Percentiles rank a stretch among this genome's conserved stretches.
Evolutionary conservation across 2,113 vertebrate species (phyloP).

Genomic region (Azemiops feae): DNA sequence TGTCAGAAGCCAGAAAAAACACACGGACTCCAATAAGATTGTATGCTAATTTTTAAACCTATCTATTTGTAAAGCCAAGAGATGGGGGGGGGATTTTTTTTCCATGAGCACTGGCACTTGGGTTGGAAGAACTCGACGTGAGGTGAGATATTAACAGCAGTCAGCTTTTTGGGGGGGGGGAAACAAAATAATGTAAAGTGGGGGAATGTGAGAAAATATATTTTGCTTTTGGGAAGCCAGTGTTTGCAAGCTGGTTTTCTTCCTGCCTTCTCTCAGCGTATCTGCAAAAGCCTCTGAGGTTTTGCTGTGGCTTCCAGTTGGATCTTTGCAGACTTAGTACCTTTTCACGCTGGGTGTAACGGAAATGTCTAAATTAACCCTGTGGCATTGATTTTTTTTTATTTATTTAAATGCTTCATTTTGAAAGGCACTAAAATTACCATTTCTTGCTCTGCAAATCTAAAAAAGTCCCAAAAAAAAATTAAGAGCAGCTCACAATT

Average conservation of each 20-base stretch:
- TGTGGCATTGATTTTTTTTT: conserved; percentile 15
- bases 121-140: conserved; percentile 46
- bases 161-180: neutral
- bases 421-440: neutral
- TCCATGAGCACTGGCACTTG: conserved; percentile 4
- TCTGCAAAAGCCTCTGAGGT: neutral
- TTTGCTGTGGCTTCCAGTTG: neutral
- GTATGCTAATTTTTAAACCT: conserved; percentile 53
- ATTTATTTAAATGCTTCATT: neutral
- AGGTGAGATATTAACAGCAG: conserved; percentile 37
- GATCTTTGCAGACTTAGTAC: neutral
- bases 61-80: conserved; percentile 55
- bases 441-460: neutral
- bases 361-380: conserved; percentile 1
- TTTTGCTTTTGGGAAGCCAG: conserved; percentile 29
- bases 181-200: neutral
- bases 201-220: conserved; percentile 8
- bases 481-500: neutral
- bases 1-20: neutral
- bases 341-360: conserved; percentile 23
- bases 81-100: conserved; percentile 30
- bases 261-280: neutral
- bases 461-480: neutral
- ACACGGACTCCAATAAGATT: conserved; percentile 1
- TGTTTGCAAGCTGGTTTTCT: neutral